Evolutionary conservation across 2,797 vertebrate genomes (phyloP).

Genomic region (Sebastes iracundus): DNA sequence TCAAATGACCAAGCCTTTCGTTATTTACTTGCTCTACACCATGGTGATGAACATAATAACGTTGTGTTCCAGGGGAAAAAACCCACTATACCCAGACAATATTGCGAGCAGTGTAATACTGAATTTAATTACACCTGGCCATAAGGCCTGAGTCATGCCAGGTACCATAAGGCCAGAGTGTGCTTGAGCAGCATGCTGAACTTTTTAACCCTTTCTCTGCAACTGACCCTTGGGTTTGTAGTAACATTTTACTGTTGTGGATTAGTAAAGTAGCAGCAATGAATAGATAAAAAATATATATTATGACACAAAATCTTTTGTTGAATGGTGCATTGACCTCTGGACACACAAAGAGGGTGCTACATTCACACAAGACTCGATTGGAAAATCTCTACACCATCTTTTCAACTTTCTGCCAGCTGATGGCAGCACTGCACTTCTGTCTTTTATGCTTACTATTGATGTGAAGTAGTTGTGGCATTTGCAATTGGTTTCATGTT

Average conservation of each 20-base stretch:
- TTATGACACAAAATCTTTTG: not conserved
- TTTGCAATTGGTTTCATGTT: not conserved
- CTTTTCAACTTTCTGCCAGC: conserved; percentile 22
- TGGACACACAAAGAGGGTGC: conserved; percentile 58
- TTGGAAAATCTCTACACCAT: not conserved
- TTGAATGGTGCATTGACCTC: conserved; percentile 25
- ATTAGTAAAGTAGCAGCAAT: not conserved
- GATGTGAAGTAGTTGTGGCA: not conserved
- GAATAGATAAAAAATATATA: no score
- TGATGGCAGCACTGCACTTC: conserved; percentile 59
- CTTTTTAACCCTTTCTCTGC: not conserved
- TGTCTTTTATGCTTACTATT: not conserved
- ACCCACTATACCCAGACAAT: not conserved
- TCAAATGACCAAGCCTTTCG: not conserved
- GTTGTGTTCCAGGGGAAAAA: not conserved
- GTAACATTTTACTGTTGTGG: not conserved
- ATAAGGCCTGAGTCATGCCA: not conserved
- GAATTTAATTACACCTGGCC: not conserved
- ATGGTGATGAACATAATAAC: not conserved
- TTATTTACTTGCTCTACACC: not conserved
- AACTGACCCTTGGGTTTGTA: not conserved
- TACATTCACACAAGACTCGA: conserved; percentile 1
- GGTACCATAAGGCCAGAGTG: not conserved
- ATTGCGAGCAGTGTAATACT: not conserved
- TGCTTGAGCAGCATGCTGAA: not conserved